Base-by-base conservation (phyloP, 2,888 invertebrate species). In the Argyra leucocephala region DNA sequence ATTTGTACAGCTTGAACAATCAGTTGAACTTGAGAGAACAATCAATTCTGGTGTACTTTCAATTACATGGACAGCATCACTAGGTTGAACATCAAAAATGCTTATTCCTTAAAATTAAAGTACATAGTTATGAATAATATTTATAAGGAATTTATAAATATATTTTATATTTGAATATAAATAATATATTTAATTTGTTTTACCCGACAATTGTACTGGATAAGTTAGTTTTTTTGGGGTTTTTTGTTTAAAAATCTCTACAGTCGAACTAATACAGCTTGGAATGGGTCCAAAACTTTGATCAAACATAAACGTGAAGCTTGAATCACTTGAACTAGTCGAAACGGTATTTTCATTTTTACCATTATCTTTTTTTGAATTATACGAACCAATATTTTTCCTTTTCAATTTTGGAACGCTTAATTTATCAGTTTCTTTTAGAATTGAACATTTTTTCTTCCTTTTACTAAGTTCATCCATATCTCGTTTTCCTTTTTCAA, bases 41-140 rank as follows among this genome's bases (percentile, higher is more conserved):
- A 48, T 48, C 18, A 48, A 48, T 48, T 48, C 48, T 9, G 48
- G 48, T 3, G 48, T 48, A 48, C 15, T 48, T 48, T 48, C 48
- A 48, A 48, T n/a, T 12, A 48, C n/a, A 48, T 48, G 48, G 12
- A 48, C 48, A 48, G 48, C 15, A 1, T 48, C 48, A 48, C 48
- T 48, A 5, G 12, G 48, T 15, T 48, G 48, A 48, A 48, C 48
- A 5, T 48, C 48, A 18, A 48, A 48, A 48, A 48, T 5, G 48
- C 48, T 48, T 48, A 48, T 18, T 48, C 48, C 48, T 48, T 48
- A 48, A 48, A 48, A 48, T 48, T 48, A 48, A 48, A 48, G n/a
- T 15, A 31, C n/a, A n/a, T n/a, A n/a, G 9, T 31, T 31, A 31
- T 12, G 12, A 10, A n/a, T 48, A 48, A 12, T 48, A 12, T 48